Evolutionary conservation across 2,113 vertebrate genomes (phyloP).

Genomic region (Andinoacara biseriatus): DNA sequence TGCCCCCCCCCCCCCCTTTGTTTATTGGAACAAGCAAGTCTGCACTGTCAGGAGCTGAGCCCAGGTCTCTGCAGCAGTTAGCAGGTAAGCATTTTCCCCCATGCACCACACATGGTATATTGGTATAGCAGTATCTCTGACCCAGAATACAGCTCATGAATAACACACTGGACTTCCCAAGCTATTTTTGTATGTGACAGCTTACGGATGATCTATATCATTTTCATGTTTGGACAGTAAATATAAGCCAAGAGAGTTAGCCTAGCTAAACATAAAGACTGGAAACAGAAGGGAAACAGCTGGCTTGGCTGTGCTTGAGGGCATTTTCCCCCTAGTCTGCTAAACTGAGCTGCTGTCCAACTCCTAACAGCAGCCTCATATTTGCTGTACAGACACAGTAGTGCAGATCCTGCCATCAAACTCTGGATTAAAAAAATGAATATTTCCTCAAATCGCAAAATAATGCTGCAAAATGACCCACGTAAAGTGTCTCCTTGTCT

Average conservation of each 20-base stretch:
- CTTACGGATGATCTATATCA: conserved; percentile 8
- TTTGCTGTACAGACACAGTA: not conserved
- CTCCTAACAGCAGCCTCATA: not conserved
- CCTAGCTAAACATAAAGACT: not conserved
- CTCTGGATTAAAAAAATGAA: not conserved
- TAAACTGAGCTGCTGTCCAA: not conserved
- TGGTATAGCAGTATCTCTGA: not conserved
- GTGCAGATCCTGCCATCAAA: not conserved
- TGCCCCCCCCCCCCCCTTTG: not conserved
- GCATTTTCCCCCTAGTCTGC: not conserved
- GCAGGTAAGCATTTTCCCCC: not conserved
- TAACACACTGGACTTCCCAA: not conserved
- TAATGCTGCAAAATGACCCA: not conserved
- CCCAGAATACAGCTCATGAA: not conserved
- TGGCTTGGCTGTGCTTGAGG: not conserved
- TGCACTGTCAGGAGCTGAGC: not conserved
- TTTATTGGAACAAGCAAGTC: not conserved
- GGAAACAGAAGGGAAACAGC: not conserved
- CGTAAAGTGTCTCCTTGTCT: not conserved
- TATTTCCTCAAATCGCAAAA: not conserved
- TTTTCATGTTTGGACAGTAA: not conserved
- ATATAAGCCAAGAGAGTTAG: conserved; percentile 12
- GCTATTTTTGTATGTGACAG: not conserved
- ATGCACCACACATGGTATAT: not conserved
- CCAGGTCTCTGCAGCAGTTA: not conserved